These are phyloP conservation scores for Cherax quadricarinatus DNA, from an alignment of 1,140 invertebrate species.

Conservation along the genomic window DNA sequence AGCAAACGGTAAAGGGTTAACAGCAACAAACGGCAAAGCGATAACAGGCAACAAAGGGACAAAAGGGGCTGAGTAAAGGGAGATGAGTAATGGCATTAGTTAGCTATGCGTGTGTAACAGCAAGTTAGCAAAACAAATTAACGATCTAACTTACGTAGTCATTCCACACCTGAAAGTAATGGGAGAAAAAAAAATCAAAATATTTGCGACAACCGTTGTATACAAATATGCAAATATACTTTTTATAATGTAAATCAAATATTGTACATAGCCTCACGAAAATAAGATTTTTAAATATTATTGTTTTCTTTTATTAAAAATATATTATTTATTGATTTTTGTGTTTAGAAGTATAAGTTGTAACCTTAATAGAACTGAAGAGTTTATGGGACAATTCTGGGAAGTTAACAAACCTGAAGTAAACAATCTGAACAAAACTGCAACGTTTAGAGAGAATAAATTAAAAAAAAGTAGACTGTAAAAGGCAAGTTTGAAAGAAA, in stretches of 20 bases:
- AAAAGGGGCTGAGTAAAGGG: not conserved
- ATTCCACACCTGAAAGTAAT: constrained; percentile 73
- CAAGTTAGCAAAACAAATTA: constrained; percentile 48
- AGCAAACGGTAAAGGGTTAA: not conserved
- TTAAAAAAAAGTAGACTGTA: not conserved
- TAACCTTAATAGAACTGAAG: too few relatives aligned
- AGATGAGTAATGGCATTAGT: constrained; percentile 19
- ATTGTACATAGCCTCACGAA: too few relatives aligned
- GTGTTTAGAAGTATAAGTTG: too few relatives aligned
- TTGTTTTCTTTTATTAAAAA: too few relatives aligned
- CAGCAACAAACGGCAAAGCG: not conserved
- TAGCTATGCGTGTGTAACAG: not conserved
- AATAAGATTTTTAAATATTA: too few relatives aligned
- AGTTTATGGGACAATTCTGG: too few relatives aligned
- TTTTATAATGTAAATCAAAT: too few relatives aligned
- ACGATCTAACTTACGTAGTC: constrained; percentile 70
- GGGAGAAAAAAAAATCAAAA: constrained; percentile 42
- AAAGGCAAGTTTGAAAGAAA: not conserved
- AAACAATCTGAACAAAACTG: too few relatives aligned
- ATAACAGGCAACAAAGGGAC: not conserved
- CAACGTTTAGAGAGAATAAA: too few relatives aligned
- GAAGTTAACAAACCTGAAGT: too few relatives aligned
- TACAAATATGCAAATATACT: too few relatives aligned
- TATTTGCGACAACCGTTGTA: not conserved
- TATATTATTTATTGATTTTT: too few relatives aligned